Evolutionary conservation across 1,140 invertebrate species (phyloP).

Genomic region (Medauroidea extradentata): DNA sequence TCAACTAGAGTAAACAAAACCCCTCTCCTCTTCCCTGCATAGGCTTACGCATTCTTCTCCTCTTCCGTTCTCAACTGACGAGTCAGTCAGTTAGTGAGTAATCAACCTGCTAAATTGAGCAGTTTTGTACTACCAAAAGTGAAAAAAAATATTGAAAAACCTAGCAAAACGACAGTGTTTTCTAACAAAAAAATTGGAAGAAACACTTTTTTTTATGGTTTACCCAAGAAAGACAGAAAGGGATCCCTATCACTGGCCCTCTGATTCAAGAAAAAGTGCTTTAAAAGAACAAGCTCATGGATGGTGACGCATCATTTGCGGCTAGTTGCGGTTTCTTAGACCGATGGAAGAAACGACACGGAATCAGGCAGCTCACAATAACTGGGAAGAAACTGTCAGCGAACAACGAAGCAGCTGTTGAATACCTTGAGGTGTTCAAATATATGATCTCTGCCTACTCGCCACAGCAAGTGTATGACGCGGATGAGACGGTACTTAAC

Average conservation of each 20-base stretch:
- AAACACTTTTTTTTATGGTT: conserved; percentile 21
- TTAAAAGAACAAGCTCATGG: conserved; percentile 16
- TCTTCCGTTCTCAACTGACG: no score
- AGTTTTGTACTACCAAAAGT: no score
- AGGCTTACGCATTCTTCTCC: no score
- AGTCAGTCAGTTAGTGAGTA: no score
- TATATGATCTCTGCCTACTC: conserved; percentile 1
- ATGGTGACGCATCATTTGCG: conserved; percentile 23
- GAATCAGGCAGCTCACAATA: conserved; percentile 34
- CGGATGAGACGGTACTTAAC: conserved; percentile 40
- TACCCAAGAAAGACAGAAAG: conserved; percentile 13
- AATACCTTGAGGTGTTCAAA: conserved; percentile 4
- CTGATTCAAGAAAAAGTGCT: conserved; percentile 18
- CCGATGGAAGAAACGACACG: conserved; percentile 22
- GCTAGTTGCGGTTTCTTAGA: conserved; percentile 40
- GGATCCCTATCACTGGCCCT: conserved; percentile 11
- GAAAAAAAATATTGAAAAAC: no score
- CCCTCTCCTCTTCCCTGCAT: no score
- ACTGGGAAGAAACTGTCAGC: conserved; percentile 34
- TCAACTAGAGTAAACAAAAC: no score
- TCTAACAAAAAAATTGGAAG: no score
- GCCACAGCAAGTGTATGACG: conserved; percentile 39
- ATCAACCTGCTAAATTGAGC: no score
- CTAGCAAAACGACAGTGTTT: no score
- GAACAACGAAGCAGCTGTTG: conserved; percentile 17